Base-by-base conservation (phyloP, 2,888 invertebrate species). In the Euspilapteryx auroguttella region DNA sequence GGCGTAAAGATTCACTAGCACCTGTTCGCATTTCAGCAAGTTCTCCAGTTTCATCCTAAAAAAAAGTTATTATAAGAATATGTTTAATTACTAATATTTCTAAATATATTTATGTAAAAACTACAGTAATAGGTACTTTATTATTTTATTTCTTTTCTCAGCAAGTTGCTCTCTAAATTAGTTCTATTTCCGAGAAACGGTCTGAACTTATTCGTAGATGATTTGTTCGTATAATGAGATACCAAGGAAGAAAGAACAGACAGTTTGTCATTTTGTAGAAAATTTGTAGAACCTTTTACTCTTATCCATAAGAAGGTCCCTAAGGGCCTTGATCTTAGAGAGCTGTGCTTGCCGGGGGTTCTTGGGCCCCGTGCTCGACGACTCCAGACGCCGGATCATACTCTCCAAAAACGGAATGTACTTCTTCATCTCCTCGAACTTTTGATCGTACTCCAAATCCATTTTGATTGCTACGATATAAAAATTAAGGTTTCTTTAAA, bases 381-480 rank as follows among this genome's bases (percentile, higher is more conserved):
- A 79, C 46, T 82, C 82, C 40, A 86, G 56, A 45, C 81, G 79
- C 25, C 65, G 63, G 44, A 87, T 86, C 76, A 88, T 83, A 38
- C 68, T 80, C 46, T 83, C 81, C 52, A 89, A 55, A 49, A 87
- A 87, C n/a, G 87, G 86, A 42, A 87, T 79, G 58, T 84, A 85
- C 41, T 78, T 78, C 59, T 83, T 83, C 71, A 86, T 80, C 47
- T 82, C 81, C 40, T 77, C 71, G 49, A 85, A 77, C 58, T 83
- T 85, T 35, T 49, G 56, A 34, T 80, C 78, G 64, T 84, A 84
- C 27, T 77, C 75, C n/a, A n/a, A n/a, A n/a, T n/a, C n/a, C n/a
- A n/a, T n/a, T n/a, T n/a, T n/a, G n/a, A n/a, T n/a, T n/a, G n/a
- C n/a, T n/a, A n/a, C n/a, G n/a, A n/a, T n/a, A n/a, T n/a, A n/a